A percentile compares a stretch with the other conserved stretches of the same genome.
phyloP scores from a whole-genome alignment of 2,888 invertebrate species.

The Microctonus brassicae region DNA sequence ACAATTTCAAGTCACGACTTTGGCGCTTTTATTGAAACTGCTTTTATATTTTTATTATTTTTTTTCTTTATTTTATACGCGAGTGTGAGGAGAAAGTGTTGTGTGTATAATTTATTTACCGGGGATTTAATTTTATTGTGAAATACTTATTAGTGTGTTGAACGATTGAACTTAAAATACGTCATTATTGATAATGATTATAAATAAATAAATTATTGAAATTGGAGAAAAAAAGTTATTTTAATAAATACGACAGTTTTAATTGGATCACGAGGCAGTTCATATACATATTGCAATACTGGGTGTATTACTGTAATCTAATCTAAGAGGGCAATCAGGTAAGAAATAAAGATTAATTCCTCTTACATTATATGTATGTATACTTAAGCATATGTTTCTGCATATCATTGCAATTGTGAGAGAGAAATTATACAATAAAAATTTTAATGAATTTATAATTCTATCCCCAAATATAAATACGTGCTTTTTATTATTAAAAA shows the following conservation, averaged over 20 bases:
- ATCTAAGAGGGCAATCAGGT: conserved; percentile 48
- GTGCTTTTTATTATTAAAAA: not conserved
- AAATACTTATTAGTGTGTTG: not conserved
- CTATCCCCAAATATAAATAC: not conserved
- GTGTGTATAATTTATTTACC: not conserved
- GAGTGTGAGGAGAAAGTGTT: not conserved
- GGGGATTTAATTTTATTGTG: not conserved
- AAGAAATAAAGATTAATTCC: conserved; percentile 41
- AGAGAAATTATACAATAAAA: not conserved
- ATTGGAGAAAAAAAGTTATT: not conserved
- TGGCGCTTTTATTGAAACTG: not conserved
- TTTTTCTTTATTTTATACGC: not conserved
- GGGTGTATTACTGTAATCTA: conserved; percentile 43
- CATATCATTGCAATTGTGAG: not conserved
- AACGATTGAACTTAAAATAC: too few species aligned
- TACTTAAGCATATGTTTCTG: not conserved
- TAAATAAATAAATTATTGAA: not conserved
- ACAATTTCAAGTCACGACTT: not conserved
- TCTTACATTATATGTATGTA: not conserved
- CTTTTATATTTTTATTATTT: not conserved
- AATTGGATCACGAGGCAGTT: not conserved
- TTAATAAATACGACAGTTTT: not conserved
- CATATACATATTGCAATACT: not conserved
- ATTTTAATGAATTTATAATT: not conserved
- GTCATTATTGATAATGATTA: not conserved